Conservation (phyloP, 2,888 invertebrate genomes). For the Cephus nigrinus region DNA sequence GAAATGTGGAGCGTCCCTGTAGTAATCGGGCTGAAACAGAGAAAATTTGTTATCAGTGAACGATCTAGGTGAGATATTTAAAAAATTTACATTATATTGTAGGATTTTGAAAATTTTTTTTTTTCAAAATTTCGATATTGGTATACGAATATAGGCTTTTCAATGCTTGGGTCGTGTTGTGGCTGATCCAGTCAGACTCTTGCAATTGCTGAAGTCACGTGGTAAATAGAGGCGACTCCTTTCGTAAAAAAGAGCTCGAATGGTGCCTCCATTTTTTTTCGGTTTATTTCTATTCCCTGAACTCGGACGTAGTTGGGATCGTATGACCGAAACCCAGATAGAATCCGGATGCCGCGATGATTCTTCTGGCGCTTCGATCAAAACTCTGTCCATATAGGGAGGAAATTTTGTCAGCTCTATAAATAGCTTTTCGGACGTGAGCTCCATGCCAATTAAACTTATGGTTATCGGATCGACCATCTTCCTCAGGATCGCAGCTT, state of each 20-base stretch:
- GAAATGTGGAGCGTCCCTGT: slow-evolving; percentile 87
- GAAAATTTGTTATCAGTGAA: too few species aligned
- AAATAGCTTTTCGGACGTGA: slow-evolving; percentile 11
- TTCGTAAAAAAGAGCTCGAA: neutral
- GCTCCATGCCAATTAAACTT: neutral
- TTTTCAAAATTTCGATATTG: too few species aligned
- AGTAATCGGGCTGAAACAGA: slow-evolving; percentile 82
- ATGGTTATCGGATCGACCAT: neutral
- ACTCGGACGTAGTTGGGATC: neutral
- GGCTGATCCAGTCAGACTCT: neutral
- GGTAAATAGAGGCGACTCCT: neutral
- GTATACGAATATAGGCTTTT: neutral
- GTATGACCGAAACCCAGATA: slow-evolving; percentile 15
- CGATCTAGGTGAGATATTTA: too few species aligned
- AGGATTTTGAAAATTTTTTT: neutral
- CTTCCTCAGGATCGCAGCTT: neutral
- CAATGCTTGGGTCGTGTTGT: neutral
- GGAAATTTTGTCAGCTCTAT: slow-evolving; percentile 21
- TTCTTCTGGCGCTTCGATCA: slow-evolving; percentile 13
- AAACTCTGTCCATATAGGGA: slow-evolving; percentile 18
- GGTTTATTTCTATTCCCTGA: neutral
- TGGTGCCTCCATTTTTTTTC: neutral
- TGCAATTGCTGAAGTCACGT: neutral
- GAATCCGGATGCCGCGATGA: neutral
- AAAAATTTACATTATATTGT: neutral